These are phyloP conservation scores for Eudorcas thomsonii DNA, from an alignment of 2,113 vertebrate species.

Conservation along the genomic window DNA sequence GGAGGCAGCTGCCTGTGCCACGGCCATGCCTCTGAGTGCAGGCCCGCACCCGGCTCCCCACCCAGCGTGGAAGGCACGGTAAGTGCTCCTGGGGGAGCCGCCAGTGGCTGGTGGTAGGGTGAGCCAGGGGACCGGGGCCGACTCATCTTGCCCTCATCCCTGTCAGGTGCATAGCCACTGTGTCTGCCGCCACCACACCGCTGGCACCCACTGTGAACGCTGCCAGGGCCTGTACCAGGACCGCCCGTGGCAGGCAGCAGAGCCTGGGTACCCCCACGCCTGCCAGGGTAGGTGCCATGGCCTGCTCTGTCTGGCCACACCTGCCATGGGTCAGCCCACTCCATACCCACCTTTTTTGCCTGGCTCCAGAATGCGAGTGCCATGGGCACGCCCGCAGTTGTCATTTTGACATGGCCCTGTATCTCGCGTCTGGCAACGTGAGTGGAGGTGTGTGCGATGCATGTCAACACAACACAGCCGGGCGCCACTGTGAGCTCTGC, in stretches of 20 bases:
- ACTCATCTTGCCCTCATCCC: not conserved
- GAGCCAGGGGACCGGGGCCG: not conserved
- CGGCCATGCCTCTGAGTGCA: conserved; percentile 85
- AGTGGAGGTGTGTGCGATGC: conserved; percentile 81
- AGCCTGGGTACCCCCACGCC: conserved; percentile 85
- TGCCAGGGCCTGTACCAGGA: conserved; percentile 86
- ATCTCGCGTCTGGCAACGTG: conserved; percentile 80
- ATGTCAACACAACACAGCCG: conserved; percentile 83
- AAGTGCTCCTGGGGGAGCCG: not conserved
- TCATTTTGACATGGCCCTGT: conserved; percentile 81
- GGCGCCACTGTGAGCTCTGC: conserved; percentile 79
- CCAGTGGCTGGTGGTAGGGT: not conserved
- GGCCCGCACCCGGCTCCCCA: conserved; percentile 75
- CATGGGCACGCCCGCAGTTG: conserved; percentile 76
- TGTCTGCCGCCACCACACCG: conserved; percentile 88
- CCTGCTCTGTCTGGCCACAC: not conserved
- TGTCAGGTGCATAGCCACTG: conserved; percentile 89
- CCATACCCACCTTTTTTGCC: not conserved
- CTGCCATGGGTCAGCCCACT: not conserved
- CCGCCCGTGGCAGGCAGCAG: conserved; percentile 87
- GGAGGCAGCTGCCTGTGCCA: conserved; percentile 87
- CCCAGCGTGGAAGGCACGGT: conserved; percentile 83
- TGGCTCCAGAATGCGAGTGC: conserved; percentile 75
- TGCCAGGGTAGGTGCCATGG: conserved; percentile 81
- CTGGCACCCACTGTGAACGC: conserved; percentile 88